Evolutionary conservation across 1,140 invertebrate genomes (phyloP), one percentile per base, ranked within the genome.

Genomic region (Colletes latitarsis): DNA sequence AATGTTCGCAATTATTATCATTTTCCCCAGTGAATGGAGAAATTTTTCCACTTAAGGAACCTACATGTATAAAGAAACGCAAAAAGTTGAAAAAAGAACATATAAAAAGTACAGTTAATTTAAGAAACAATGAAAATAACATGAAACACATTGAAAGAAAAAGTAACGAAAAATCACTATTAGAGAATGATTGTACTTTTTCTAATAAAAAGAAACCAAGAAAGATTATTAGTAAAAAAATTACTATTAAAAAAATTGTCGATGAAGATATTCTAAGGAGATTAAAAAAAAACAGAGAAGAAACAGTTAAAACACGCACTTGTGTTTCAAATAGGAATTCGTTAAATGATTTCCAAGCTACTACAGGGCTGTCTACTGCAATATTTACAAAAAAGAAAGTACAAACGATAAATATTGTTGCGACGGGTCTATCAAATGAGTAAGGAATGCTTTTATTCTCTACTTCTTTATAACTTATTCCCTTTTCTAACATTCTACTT

Each of bases 181-280:
- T 66, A 52, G 69, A 77, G 1, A 46, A 62, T 60, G 69, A 86
- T 78, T 19, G 0, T 19, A 60, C 66, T 15, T 4, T 15, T 49
- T 0, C 39, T 30, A 8, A 55, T 17, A 21, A 72, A 17, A 79
- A 69, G 62, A 71, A 71, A 84, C 76, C 68, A 0, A 88, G 63
- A 68, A 90, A 90, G 68, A 52, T 92, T 46, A n/a, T 85, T 6
- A 90, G 90, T 46, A 92, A 92, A 75, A 92, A 93, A 62, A 90
- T 93, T 12, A 46, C 90, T n/a, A 64, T 91, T 1, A 92, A 92
- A 55, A 91, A 88, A 83, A 62, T 82, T 12, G 60, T 63, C 3
- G 82, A 88, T 39, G 57, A 88, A 6, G 76, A 83, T 52, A 43
- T 86, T 49, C 57, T 91, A 64, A 86, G 82, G 6, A 71, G 80